phyloP scores from a whole-genome alignment of 2,888 invertebrate genomes.

The Abrostola triplasia region DNA sequence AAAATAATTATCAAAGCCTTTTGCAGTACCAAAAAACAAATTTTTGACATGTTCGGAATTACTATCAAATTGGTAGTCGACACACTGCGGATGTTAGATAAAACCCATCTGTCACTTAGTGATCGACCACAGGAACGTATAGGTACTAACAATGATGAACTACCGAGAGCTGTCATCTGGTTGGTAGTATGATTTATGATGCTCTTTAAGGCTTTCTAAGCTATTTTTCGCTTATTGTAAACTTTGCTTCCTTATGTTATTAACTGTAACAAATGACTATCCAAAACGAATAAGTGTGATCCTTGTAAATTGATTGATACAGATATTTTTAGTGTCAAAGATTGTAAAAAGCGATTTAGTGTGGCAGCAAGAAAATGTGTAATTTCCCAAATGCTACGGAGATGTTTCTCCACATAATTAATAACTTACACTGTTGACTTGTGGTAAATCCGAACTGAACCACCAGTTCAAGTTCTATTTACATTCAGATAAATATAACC shows the following conservation, averaged over 20 bases:
- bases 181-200: not conserved
- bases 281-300: not conserved
- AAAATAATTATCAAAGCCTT: too few species aligned
- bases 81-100: not conserved
- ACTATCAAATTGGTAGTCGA: not conserved
- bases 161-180: not conserved
- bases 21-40: not conserved
- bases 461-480: slow-evolving; percentile 14
- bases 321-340: too few species aligned
- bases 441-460: slow-evolving; percentile 8
- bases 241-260: not conserved
- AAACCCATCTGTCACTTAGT: not conserved
- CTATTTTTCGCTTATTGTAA: not conserved
- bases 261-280: not conserved
- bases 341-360: too few species aligned
- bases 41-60: not conserved
- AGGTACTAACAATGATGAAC: slow-evolving; percentile 4
- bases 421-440: slow-evolving; percentile 33
- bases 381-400: too few species aligned
- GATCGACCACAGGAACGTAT: not conserved
- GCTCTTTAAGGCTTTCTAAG: not conserved
- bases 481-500: slow-evolving; percentile 30
- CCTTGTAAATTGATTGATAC: too few species aligned
- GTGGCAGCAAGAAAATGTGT: too few species aligned
- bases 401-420: slow-evolving; percentile 14